Evolutionary conservation across 2,113 vertebrate genomes (phyloP), one percentile per base, ranked within the genome.

Genomic region (Chauna torquata): DNA sequence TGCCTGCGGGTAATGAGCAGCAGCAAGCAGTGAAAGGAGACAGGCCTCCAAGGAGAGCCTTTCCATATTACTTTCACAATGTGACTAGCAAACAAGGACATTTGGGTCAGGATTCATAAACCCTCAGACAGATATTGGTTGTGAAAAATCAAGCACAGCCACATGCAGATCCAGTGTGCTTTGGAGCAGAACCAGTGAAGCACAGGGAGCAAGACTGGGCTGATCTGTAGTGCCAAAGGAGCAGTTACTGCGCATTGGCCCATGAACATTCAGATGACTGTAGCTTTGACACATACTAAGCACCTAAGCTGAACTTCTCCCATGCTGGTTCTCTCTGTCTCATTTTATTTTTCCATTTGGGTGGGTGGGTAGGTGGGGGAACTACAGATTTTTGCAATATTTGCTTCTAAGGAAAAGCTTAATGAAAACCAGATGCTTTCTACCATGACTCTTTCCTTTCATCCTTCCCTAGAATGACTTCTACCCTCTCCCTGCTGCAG

Each of bases 341-440:
- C 24, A 3, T 55, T 84, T 62, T 82, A 9, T 45, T 93, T 88
- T 78, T 50, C 24, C 5, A n/a, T n/a, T n/a, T n/a, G n/a, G n/a
- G n/a, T n/a, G n/a, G n/a, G n/a, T n/a, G n/a, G n/a, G n/a, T n/a
- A n/a, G n/a, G n/a, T n/a, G n/a, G n/a, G n/a, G n/a, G n/a, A n/a
- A n/a, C n/a, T n/a, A n/a, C 36, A 44, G 40, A 50, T 62, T 74
- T 87, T 83, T 84, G 42, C 32, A 50, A 30, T 77, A 57, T 62
- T 47, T 69, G 70, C n/a, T 88, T 91, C 64, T 57, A 78, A 78
- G 65, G 42, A 62, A 57, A 86, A 86, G 54, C 15, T 86, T 78
- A 88, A 91, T 72, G 85, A 89, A 70, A 82, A 86, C 28, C 76
- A 89, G 61, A 75, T 59, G 55, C 44, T 86, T 95, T 75, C 72